A percentile compares a stretch with the other conserved stretches of the same genome.
These are phyloP conservation scores for Plebejus melissa DNA, from an alignment of 2,888 invertebrate species.

Conservation along the genomic window DNA sequence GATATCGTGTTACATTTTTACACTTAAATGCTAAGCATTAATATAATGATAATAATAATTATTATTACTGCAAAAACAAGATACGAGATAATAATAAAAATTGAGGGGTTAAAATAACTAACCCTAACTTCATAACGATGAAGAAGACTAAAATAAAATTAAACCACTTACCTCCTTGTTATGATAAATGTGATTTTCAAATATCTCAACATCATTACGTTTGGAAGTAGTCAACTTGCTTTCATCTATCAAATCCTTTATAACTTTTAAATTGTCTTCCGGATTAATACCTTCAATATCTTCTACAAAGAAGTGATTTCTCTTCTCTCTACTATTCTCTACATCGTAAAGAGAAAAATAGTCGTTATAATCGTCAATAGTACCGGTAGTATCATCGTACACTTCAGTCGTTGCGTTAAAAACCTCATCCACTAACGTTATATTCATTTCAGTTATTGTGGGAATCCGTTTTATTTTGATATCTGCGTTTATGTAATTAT, in stretches of 20 bases:
- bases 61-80: no score
- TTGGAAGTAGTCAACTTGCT: constrained; percentile 49
- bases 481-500: constrained; percentile 64
- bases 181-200: background rate
- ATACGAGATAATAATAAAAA: no score
- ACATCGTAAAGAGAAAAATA: constrained; percentile 35
- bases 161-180: constrained; percentile 32
- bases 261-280: constrained; percentile 42
- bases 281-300: constrained; percentile 51
- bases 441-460: constrained; percentile 55
- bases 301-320: constrained; percentile 44
- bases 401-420: constrained; percentile 34
- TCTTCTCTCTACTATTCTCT: constrained; percentile 42
- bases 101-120: constrained; percentile 19
- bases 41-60: no score
- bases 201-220: constrained; percentile 51
- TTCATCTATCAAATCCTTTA: constrained; percentile 52
- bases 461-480: constrained; percentile 67
- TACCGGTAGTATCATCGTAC: constrained; percentile 37
- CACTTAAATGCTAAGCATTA: no score
- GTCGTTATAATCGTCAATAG: constrained; percentile 12
- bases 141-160: background rate
- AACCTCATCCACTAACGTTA: constrained; percentile 32
- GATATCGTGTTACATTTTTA: no score
- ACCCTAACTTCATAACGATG: background rate